Percentiles rank a stretch among this genome's conserved stretches.
phyloP scores from a whole-genome alignment of 2,888 invertebrate genomes.

The Orthonychiurus folsomi region DNA sequence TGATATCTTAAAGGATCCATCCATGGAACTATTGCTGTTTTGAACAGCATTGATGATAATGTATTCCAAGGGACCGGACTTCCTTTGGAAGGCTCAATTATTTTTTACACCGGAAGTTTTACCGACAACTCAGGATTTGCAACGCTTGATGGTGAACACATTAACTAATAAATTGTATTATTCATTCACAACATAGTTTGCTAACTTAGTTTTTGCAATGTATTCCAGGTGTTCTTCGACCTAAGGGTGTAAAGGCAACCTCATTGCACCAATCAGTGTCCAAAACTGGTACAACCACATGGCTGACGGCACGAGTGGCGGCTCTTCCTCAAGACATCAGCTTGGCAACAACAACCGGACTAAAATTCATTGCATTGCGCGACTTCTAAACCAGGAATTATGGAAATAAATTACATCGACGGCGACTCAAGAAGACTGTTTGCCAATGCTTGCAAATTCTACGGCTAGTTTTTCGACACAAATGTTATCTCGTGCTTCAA shows the following conservation, averaged over 20 bases:
- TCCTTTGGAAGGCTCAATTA: constrained; percentile 35
- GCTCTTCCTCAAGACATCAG: not conserved
- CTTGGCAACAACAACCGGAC: not conserved
- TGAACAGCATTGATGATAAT: constrained; percentile 36
- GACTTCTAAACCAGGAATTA: not conserved
- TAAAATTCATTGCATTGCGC: not conserved
- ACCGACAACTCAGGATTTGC: constrained; percentile 28
- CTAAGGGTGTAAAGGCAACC: not conserved
- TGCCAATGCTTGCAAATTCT: too few relatives aligned
- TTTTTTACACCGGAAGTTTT: constrained; percentile 34
- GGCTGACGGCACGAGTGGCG: not conserved
- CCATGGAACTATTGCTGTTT: constrained; percentile 28
- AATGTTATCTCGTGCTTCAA: not conserved
- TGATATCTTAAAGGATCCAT: constrained; percentile 22
- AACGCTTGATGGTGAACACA: constrained; percentile 29
- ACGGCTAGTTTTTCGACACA: constrained; percentile 8
- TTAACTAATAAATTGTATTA: not conserved
- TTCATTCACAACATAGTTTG: too few relatives aligned
- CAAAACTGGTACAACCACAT: not conserved
- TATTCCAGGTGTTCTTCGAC: not conserved
- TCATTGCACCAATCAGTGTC: not conserved
- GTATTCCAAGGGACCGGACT: constrained; percentile 38
- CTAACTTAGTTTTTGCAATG: too few relatives aligned
- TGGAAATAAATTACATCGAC: not conserved
- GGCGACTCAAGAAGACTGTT: not conserved